Base-by-base conservation (phyloP, 2,888 invertebrate genomes). In the Blastobasis adustella region DNA sequence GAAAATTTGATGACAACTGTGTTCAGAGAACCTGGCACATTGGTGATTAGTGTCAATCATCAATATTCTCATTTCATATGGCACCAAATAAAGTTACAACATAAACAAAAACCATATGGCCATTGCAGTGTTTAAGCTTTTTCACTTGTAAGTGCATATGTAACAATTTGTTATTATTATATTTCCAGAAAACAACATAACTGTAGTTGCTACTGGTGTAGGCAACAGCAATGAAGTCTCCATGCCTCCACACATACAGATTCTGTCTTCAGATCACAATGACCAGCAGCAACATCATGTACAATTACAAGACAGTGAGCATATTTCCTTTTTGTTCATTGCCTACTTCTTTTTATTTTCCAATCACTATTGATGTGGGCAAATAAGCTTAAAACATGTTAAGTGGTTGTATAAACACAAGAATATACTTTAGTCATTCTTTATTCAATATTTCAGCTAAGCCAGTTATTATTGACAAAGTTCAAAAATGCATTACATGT, bases 401-500 rank as follows among this genome's bases (percentile, higher is more conserved):
- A 41, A 41, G 2, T 41, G 7, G 7, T 9, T 8, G 9, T 4
- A 41, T 41, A 41, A 8, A 23, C 6, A 9, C 7, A 37, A 36
- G 1, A 46, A 39, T 46, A 7, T 46, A 47, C 37, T 41, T 37
- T 4, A n/a, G 7, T 40, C 37, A 42, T 48, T 10, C 46, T 47
- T 49, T 49, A 6, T 52, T 54, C 59, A 53, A 66, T 60, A 61
- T 89, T 77, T 64, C 82, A 81, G 79, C 88, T 47, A 90, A 90
- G 75, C 77, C 90, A 53, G 74, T 89, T 46, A 81, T 90, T 61
- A 69, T 90, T 60, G 90, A 91, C 59, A 89, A 83, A 67, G 76
- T 89, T 48, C 88, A 89, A 58, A 92, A 91, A 73, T 92, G 92
- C 66, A 90, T 91, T 37, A 90, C 90, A 47, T 92, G 92, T 62